Base-by-base conservation (phyloP, 2,888 invertebrate species). In the Laspeyria flexula region DNA sequence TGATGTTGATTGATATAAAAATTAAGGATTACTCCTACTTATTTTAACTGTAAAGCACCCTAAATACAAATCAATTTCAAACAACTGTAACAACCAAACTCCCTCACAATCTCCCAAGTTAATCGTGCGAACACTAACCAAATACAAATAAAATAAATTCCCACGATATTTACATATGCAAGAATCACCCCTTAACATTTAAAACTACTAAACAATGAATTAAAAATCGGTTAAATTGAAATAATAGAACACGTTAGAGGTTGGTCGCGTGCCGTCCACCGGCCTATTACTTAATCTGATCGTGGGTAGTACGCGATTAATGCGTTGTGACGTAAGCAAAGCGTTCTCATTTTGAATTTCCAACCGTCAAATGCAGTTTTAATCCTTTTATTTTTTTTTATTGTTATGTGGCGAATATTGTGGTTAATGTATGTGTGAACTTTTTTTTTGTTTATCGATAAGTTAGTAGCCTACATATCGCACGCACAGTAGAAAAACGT, bases 151-250 rank as follows among this genome's bases (percentile, higher is more conserved):
- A 42, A 42, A 31, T 21, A 30, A 29, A 43, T 69, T 69, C 69
- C 62, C 69, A 69, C 69, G 67, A 41, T 66, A 38, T 55, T 65
- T 54, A 58, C 55, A 52, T 38, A 21, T 31, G 21, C 41, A 56
- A 47, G 54, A 65, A 64, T 42, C 62, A 65, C 64, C 70, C 68
- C 51, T 53, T 31, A 38, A 50, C 34, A 72, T 77, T 81, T 71
- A 74, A 80, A 81, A 73, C 71, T 72, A 43, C 65, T 76, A 79
- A 79, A 83, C 83, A 84, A 83, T 77, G 59, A 66, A 72, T 71
- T 69, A 60, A 63, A 73, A 73, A 61, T 65, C 63, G 72, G 75
- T 77, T 79, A 76, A 74, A 73, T 65, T 71, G 50, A 68, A 70
- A 65, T 68, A 65, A 67, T 65, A 66, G 72, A 65, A 39, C 13